Base-by-base conservation (phyloP, 2,888 invertebrate species). In the Punctoribates punctum region DNA sequence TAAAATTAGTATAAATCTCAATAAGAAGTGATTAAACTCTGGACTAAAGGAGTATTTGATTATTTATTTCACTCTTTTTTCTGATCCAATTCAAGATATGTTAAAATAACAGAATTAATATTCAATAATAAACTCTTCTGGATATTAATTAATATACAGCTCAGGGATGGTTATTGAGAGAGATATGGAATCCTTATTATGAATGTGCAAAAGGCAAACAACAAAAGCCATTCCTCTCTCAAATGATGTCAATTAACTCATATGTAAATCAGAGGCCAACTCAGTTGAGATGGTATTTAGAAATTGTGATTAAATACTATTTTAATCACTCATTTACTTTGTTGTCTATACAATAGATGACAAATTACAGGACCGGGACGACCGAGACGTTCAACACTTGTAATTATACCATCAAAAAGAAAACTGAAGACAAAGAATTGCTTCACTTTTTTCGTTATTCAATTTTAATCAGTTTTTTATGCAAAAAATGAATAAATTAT, bases 291-390 rank as follows among this genome's bases (percentile, higher is more conserved):
- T 27, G 9, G 13, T 4, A 60, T 27, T 60, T 13, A 60, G 11
- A 23, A 67, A 17, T 67, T 67, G 67, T 67, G 34, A 67, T 67
- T 67, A 67, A 67, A 67, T 38, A 34, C 4, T n/a, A n/a, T n/a
- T 13, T 38, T 11, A 38, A 17, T 67, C 1, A 38, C 2, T 67
- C 11, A 34, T 4, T 67, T 67, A 38, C 34, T 34, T 34, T 34
- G 34, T 34, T 67, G 29, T 29, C 9, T 29, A 67, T 20, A 67
- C 27, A 65, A 65, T 38, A 27, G 29, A 67, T 67, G 67, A 67
- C 67, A 67, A 67, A 67, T 67, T 27, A 67, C 29, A 60, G 60
- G 23, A 60, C 60, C n/a, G 60, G 27, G 60, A 25, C 13, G 9
- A 62, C 5, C 27, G 29, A 8, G 17, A n/a, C 11, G 13, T n/a